Conservation (phyloP, 1,140 invertebrate species). For the Meloidogyne hapla region DNA sequence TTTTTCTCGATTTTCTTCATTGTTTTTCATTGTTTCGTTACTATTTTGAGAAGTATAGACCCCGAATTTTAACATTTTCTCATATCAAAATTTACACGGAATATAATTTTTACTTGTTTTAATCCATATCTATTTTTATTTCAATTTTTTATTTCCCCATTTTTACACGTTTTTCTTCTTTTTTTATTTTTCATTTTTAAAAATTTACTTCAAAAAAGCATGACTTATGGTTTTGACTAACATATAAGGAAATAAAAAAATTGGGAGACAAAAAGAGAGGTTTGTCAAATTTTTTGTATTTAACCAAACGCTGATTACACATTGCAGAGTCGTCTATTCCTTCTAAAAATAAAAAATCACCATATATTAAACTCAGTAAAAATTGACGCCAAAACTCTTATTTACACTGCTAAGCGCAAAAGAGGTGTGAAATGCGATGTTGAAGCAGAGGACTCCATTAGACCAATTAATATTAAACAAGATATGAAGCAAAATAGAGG, state of each 20-base stretch:
- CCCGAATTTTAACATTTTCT: no score
- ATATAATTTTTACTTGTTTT: no score
- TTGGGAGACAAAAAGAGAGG: background rate
- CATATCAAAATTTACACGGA: no score
- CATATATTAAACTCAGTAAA: constrained; percentile 2
- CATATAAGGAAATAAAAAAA: background rate
- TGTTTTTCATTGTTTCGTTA: no score
- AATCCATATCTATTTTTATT: background rate
- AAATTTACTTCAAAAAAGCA: background rate
- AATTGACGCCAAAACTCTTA: constrained; percentile 1
- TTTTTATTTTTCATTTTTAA: background rate
- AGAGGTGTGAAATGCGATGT: background rate
- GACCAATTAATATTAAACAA: background rate
- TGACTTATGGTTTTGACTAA: background rate
- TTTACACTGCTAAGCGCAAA: background rate
- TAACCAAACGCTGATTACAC: background rate
- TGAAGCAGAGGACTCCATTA: background rate
- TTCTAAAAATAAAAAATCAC: background rate
- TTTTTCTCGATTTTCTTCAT: no score
- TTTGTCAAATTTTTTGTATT: background rate
- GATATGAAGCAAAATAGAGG: background rate
- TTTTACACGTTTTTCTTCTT: background rate
- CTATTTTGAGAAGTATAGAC: no score
- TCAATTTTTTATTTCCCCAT: background rate
- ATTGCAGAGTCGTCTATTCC: background rate